Percentiles rank a stretch among this genome's conserved stretches.
Evolutionary conservation across 1,140 invertebrate genomes (phyloP).

Genomic region (Drosophila yakuba): DNA sequence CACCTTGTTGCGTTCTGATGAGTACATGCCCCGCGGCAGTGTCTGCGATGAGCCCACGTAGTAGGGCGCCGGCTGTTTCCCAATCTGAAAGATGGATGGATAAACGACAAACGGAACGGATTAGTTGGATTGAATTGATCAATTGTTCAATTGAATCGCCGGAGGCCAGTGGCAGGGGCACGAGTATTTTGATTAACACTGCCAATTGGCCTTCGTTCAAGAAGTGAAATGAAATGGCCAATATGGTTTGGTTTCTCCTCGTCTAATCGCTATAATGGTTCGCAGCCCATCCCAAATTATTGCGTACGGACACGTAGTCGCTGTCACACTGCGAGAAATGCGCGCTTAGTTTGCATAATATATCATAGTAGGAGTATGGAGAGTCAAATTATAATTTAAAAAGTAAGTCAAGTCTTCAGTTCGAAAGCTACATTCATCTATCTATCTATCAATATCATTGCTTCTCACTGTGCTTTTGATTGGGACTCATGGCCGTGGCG

Average conservation of each 20-base stretch:
- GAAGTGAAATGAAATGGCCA: slow-evolving; percentile 50
- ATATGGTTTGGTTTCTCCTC: slow-evolving; percentile 49
- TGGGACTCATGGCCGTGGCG: not conserved
- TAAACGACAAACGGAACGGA: not conserved
- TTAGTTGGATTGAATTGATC: not conserved
- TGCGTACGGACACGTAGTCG: slow-evolving; percentile 26
- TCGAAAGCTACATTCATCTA: no score
- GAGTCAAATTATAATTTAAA: no score
- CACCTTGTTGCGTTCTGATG: slow-evolving; percentile 81
- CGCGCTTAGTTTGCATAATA: no score
- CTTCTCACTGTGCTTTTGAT: not conserved
- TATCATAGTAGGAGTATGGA: no score
- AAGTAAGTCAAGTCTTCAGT: no score
- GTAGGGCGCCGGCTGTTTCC: slow-evolving; percentile 85
- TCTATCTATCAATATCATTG: no score
- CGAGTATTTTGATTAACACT: slow-evolving; percentile 14
- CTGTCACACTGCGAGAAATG: slow-evolving; percentile 6
- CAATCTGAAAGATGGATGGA: slow-evolving; percentile 77
- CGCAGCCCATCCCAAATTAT: slow-evolving; percentile 30
- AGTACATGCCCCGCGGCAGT: slow-evolving; percentile 85
- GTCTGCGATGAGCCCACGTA: slow-evolving; percentile 86
- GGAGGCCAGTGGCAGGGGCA: not conserved
- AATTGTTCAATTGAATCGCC: no score
- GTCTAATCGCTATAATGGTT: slow-evolving; percentile 36
- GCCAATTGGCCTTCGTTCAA: slow-evolving; percentile 56